These are phyloP conservation scores for Pachymerium ferrugineum DNA, from an alignment of 2,888 invertebrate genomes.

Conservation along the genomic window DNA sequence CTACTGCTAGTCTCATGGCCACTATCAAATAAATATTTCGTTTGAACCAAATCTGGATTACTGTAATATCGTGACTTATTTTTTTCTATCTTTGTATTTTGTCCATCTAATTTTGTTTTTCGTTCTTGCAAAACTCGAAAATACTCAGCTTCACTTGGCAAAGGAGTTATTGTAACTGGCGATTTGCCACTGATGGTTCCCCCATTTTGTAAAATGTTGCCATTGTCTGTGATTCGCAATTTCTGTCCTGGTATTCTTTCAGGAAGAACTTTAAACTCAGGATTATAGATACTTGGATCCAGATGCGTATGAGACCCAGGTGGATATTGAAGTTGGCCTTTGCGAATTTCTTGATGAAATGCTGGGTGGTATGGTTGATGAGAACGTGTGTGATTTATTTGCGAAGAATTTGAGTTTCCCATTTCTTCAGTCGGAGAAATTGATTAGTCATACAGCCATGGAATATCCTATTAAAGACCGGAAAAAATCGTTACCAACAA, in stretches of 20 bases:
- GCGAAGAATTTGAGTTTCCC: conserved; percentile 28
- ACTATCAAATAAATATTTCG: background rate
- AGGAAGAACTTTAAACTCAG: conserved; percentile 36
- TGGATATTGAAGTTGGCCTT: conserved; percentile 24
- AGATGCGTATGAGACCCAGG: background rate
- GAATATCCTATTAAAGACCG: background rate
- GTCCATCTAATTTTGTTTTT: background rate
- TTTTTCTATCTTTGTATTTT: background rate
- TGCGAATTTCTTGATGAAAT: conserved; percentile 8
- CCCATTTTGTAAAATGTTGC: conserved; percentile 72
- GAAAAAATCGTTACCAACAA: too few species aligned
- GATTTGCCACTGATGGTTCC: conserved; percentile 69
- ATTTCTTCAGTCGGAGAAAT: too few species aligned
- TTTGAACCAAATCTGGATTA: conserved; percentile 18
- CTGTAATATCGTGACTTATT: conserved; percentile 19
- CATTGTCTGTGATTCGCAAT: conserved; percentile 73
- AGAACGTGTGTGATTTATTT: conserved; percentile 16
- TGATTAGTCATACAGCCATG: background rate
- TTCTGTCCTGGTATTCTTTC: conserved; percentile 37
- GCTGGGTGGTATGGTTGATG: conserved; percentile 32
- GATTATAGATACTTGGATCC: conserved; percentile 31
- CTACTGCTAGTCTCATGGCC: conserved; percentile 16
- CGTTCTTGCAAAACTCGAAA: background rate
- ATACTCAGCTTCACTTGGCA: background rate
- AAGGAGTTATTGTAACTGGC: background rate